Evolutionary conservation across 2,797 vertebrate species (phyloP), one percentile per base, ranked within the genome.

Genomic region (Sebastes aleutianus): DNA sequence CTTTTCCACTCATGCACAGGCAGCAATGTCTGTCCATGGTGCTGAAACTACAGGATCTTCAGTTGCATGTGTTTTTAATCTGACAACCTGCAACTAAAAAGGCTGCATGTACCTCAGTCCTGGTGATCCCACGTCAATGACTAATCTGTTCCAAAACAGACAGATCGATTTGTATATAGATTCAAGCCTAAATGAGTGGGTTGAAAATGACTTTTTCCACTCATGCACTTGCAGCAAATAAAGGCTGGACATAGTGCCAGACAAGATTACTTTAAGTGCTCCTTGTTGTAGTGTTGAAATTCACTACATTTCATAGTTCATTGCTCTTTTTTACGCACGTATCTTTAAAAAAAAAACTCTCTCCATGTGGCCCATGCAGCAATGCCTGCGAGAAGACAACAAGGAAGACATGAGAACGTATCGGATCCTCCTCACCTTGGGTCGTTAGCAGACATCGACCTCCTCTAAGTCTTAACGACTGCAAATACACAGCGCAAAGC

Each of bases 371-470:
- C 50, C 74, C 4, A 39, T 39, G 36, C 82, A 20, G 73, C 12
- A 22, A 32, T 24, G 47, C 59, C 68, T n/a, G 58, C 26, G 79
- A 65, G 53, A 34, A 31, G 70, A 76, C 80, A 56, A 78, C 76
- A 76, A 73, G 78, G 74, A 83, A 88, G 86, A 82, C 84, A 72
- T 88, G 72, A 74, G 78, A 88, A 86, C 54, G 83, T 65, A 90
- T 91, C 74, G 76, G 83, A 92, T 89, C 74, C 78, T 82, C 81
- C 82, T 91, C 90, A 92, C 90, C 87, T 89, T 85, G 81, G 87
- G 91, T 92, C 88, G 90, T 94, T 93, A 89, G 90, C 87, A 81
- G 87, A 79, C 81, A 94, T 93, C 92, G 87, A 94, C 89, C 90
- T 87, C 87, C 85, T 83, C 85, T 83, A 78, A 88, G 85, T 88